A percentile compares a stretch with the other conserved stretches of the same genome.
Evolutionary conservation across 2,888 invertebrate genomes (phyloP).

Genomic region (Gymnocheta viridis): DNA sequence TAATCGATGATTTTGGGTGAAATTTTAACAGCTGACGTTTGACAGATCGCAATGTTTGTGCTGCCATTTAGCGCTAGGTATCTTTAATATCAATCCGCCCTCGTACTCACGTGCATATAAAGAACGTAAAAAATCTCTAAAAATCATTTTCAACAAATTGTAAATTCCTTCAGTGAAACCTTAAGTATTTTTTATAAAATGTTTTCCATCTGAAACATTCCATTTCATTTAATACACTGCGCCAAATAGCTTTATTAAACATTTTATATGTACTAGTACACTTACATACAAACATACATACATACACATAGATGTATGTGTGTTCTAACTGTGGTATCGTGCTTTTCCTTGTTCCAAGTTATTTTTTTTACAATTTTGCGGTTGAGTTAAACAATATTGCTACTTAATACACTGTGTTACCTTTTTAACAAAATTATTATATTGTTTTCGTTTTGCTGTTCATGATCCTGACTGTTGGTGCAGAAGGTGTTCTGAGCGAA

Average conservation of each 20-base stretch:
- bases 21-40: too few relatives aligned
- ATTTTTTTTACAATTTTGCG: conserved; percentile 29
- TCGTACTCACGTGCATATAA: too few relatives aligned
- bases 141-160: not conserved
- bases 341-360: not conserved
- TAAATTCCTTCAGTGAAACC: not conserved
- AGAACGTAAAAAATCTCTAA: not conserved
- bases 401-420: conserved; percentile 64
- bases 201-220: not conserved
- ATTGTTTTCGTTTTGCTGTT: conserved; percentile 6
- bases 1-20: too few relatives aligned
- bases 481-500: conserved; percentile 29
- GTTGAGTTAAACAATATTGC: conserved; percentile 57
- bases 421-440: conserved; percentile 54
- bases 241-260: not conserved
- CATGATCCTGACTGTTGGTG: conserved; percentile 10
- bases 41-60: too few relatives aligned
- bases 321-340: not conserved
- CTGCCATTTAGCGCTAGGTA: too few relatives aligned
- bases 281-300: not conserved
- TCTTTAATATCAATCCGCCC: too few relatives aligned
- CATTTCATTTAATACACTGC: conserved; percentile 9
- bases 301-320: not conserved
- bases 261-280: not conserved
- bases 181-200: not conserved